Evolutionary conservation across 2,888 invertebrate species (phyloP).

Genomic region (Megaustenia siamemsis): DNA sequence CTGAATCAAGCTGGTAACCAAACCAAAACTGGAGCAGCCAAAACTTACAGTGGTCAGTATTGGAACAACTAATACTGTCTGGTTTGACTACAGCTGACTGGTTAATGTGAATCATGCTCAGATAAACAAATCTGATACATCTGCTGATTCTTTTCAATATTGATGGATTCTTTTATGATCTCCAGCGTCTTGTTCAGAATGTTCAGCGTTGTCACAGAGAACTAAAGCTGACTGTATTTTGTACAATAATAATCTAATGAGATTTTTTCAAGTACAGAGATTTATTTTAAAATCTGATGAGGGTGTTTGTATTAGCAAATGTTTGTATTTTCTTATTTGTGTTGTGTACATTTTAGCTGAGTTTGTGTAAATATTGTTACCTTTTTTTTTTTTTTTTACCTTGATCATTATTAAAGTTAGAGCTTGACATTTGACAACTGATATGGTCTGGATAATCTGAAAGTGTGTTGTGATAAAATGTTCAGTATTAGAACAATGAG

Average conservation of each 20-base stretch:
- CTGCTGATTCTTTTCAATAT: background rate
- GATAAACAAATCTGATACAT: background rate
- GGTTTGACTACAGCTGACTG: no score
- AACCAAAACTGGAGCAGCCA: conserved; percentile 66
- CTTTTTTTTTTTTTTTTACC: conserved; percentile 16
- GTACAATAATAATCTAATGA: conserved; percentile 19
- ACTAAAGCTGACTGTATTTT: background rate
- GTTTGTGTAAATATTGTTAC: conserved; percentile 48
- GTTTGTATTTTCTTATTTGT: conserved; percentile 34
- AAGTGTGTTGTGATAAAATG: background rate
- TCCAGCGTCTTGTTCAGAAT: background rate
- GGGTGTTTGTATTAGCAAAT: conserved; percentile 42
- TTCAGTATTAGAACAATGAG: background rate
- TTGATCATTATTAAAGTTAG: background rate
- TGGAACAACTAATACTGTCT: conserved; percentile 47
- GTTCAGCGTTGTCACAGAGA: background rate
- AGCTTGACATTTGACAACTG: background rate
- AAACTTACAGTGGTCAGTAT: conserved; percentile 54
- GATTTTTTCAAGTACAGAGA: background rate
- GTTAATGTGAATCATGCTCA: no score
- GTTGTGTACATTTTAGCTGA: conserved; percentile 47
- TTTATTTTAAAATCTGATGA: conserved; percentile 30
- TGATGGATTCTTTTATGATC: conserved; percentile 1
- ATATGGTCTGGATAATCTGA: background rate
- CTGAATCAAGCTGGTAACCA: conserved; percentile 68